Percentiles rank a stretch among this genome's conserved stretches.
Conservation (phyloP, 1,140 invertebrate species). For the Dreissena rostriformis region DNA sequence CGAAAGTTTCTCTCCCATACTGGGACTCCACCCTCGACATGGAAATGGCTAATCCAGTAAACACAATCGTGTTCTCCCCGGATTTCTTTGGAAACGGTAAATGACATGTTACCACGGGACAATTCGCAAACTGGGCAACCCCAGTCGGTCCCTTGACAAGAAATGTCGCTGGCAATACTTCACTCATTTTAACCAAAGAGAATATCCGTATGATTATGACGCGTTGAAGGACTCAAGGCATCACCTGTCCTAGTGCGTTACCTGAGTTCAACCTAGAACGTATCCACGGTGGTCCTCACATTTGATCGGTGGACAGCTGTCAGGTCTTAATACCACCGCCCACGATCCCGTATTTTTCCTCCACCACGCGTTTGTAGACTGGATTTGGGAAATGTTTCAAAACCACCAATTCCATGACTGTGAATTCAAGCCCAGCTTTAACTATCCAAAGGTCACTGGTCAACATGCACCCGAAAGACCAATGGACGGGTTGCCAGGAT, state of each 20-base stretch:
- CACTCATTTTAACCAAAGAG: not conserved
- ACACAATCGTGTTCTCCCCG: constrained; percentile 77
- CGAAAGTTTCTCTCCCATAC: constrained; percentile 76
- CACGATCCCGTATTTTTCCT: constrained; percentile 80
- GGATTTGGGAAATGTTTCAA: constrained; percentile 67
- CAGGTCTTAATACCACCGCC: constrained; percentile 66
- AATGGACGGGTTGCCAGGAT: not conserved
- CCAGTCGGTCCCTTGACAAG: constrained; percentile 44
- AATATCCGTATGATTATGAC: constrained; percentile 18
- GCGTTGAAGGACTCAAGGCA: not conserved
- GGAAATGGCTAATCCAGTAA: constrained; percentile 70
- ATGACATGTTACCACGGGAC: constrained; percentile 78
- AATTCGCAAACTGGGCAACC: constrained; percentile 70
- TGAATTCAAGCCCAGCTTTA: not conserved
- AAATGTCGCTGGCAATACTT: not conserved
- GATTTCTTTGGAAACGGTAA: constrained; percentile 78
- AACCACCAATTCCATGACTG: too few relatives aligned
- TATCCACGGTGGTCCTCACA: constrained; percentile 65
- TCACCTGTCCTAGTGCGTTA: constrained; percentile 27
- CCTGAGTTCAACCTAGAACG: constrained; percentile 63
- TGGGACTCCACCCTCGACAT: constrained; percentile 79
- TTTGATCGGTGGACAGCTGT: constrained; percentile 72
- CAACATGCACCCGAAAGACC: not conserved
- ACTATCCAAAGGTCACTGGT: not conserved
- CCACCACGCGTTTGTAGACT: constrained; percentile 80